phyloP scores from a whole-genome alignment of 2,888 invertebrate genomes.

The Carabus problematicus region DNA sequence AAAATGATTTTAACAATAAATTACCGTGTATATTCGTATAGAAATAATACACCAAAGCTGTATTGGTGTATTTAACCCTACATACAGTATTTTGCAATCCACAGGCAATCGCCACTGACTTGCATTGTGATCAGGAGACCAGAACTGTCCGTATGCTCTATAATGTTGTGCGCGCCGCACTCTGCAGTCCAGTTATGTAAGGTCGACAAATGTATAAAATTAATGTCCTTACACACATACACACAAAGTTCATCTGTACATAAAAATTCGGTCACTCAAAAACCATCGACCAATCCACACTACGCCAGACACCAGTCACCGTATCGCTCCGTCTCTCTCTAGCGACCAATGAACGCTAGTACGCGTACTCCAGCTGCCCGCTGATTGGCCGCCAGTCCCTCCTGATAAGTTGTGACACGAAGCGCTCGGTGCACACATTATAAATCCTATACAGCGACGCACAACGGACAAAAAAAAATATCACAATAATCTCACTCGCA shows the following conservation, averaged over 20 bases:
- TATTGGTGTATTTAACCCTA: no score
- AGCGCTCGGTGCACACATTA: neutral
- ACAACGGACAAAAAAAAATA: conserved; percentile 24
- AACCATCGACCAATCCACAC: neutral
- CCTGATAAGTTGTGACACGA: conserved; percentile 16
- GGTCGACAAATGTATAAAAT: conserved; percentile 34
- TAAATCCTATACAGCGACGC: conserved; percentile 25
- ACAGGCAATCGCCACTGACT: no score
- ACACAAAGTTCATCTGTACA: conserved; percentile 18
- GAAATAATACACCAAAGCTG: no score
- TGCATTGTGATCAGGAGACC: no score
- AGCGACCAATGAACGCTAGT: conserved; percentile 18
- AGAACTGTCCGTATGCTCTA: no score
- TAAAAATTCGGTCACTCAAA: conserved; percentile 37
- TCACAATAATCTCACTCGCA: no score
- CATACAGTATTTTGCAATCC: no score
- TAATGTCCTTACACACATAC: neutral
- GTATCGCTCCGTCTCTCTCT: conserved; percentile 13
- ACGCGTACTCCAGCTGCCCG: conserved; percentile 13
- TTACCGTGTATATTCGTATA: no score
- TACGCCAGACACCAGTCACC: neutral
- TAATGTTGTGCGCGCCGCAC: conserved; percentile 7
- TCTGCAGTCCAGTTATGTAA: conserved; percentile 35
- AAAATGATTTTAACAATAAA: no score
- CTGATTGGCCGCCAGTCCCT: conserved; percentile 35